These are phyloP conservation scores for Spodoptera picta DNA, from an alignment of 2,888 invertebrate genomes.

Conservation along the genomic window DNA sequence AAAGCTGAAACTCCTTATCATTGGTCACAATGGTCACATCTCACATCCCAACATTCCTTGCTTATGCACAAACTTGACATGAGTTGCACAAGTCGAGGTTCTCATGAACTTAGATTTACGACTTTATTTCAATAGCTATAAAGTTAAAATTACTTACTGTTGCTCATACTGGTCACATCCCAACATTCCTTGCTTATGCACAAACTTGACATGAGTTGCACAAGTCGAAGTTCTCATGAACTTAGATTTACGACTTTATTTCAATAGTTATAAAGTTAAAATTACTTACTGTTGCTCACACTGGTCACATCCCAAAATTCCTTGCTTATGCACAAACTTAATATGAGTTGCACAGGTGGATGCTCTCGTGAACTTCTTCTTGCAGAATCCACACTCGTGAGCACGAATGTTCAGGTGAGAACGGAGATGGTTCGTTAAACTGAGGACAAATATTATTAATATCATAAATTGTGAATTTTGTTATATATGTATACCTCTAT, in stretches of 20 bases:
- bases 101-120: slow-evolving; percentile 26
- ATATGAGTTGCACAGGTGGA: slow-evolving; percentile 33
- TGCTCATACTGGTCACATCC: slow-evolving; percentile 15
- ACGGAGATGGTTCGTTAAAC: slow-evolving; percentile 33
- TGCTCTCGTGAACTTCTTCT: slow-evolving; percentile 35
- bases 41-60: slow-evolving; percentile 24
- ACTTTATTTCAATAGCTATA: too few species aligned
- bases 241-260: slow-evolving; percentile 2
- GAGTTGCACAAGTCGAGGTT: slow-evolving; percentile 24
- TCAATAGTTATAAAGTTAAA: too few species aligned
- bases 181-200: slow-evolving; percentile 30
- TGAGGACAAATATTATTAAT: slow-evolving; percentile 12
- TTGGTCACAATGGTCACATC: slow-evolving; percentile 1
- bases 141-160: too few species aligned
- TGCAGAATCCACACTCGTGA: slow-evolving; percentile 31
- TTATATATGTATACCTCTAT: too few species aligned
- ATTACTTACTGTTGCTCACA: too few species aligned
- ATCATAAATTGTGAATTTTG: too few species aligned
- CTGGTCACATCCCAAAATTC: slow-evolving; percentile 22
- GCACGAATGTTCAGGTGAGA: slow-evolving; percentile 31
- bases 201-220: slow-evolving; percentile 42
- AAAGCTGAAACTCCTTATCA: too few species aligned
- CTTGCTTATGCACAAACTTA: slow-evolving; percentile 45
- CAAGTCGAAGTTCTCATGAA: slow-evolving; percentile 35
- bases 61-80: slow-evolving; percentile 48